A percentile compares a stretch with the other conserved stretches of the same genome.
phyloP scores from a whole-genome alignment of 2,888 invertebrate genomes.

The Gryllus longicercus region DNA sequence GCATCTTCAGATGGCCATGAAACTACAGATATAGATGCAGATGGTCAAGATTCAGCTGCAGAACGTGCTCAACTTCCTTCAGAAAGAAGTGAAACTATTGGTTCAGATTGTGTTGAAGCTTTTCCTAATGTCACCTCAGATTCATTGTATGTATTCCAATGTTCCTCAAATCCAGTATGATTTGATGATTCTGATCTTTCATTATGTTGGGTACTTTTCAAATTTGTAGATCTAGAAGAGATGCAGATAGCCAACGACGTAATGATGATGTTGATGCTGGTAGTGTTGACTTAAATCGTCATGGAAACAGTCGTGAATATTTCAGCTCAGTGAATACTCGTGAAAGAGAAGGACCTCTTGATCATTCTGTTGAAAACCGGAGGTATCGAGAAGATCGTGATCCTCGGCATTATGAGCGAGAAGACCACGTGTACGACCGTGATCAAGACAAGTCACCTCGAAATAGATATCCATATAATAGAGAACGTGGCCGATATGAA shows the following conservation, averaged over 20 bases:
- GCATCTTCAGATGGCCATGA: constrained; percentile 1
- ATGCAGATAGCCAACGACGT: neutral
- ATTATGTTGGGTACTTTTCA: neutral
- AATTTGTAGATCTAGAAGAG: neutral
- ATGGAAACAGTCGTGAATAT: constrained; percentile 25
- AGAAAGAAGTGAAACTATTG: constrained; percentile 41
- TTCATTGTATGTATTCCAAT: neutral
- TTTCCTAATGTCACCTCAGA: constrained; percentile 23
- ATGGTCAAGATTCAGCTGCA: constrained; percentile 17
- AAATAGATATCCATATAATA: constrained; percentile 17
- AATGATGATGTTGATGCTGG: constrained; percentile 3
- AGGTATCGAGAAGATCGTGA: constrained; percentile 33
- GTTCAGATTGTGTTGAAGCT: constrained; percentile 40
- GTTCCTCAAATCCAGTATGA: neutral
- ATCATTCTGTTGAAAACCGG: constrained; percentile 33
- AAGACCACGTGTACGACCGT: neutral
- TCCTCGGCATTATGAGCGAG: constrained; percentile 31
- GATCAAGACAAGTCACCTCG: neutral
- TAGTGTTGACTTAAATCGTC: constrained; percentile 21
- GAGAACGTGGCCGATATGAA: constrained; percentile 18
- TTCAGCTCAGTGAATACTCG: neutral
- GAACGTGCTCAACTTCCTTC: constrained; percentile 34
- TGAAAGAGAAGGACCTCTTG: constrained; percentile 12
- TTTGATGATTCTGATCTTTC: neutral
- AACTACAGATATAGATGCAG: neutral